Evolutionary conservation across 2,888 invertebrate genomes (phyloP).

Genomic region (Trimorus sp.): DNA sequence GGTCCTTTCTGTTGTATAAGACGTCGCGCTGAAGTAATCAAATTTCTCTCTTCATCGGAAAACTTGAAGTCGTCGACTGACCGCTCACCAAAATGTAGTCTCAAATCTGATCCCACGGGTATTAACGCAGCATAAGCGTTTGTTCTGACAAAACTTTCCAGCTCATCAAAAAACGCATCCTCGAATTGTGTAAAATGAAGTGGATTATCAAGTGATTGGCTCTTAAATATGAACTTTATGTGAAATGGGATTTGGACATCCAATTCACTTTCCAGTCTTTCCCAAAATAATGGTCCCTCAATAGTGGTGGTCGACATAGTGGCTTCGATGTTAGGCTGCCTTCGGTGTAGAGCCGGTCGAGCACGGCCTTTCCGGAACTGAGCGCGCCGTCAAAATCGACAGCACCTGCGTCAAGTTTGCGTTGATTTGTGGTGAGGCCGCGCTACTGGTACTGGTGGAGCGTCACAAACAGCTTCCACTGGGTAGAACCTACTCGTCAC

Average conservation of each 20-base stretch:
- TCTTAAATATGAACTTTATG: background rate
- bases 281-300: slow-evolving; percentile 5
- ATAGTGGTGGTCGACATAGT: background rate
- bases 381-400: too few species aligned
- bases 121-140: background rate
- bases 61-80: background rate
- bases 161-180: background rate
- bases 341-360: too few species aligned
- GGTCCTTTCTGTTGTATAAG: background rate
- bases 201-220: slow-evolving; percentile 4
- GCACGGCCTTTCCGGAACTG: too few species aligned
- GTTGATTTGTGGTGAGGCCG: too few species aligned
- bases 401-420: too few species aligned
- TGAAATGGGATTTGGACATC: background rate
- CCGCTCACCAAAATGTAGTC: background rate
- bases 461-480: too few species aligned
- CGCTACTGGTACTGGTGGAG: too few species aligned
- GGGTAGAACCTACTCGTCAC: too few species aligned
- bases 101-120: background rate
- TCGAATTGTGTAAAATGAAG: background rate
- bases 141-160: slow-evolving; percentile 1
- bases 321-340: too few species aligned
- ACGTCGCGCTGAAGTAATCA: background rate
- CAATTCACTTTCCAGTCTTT: slow-evolving; percentile 6
- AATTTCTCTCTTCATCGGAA: background rate